Evolutionary conservation across 2,113 vertebrate species (phyloP), one percentile per base, ranked within the genome.

Genomic region (Probosciger aterrimus): DNA sequence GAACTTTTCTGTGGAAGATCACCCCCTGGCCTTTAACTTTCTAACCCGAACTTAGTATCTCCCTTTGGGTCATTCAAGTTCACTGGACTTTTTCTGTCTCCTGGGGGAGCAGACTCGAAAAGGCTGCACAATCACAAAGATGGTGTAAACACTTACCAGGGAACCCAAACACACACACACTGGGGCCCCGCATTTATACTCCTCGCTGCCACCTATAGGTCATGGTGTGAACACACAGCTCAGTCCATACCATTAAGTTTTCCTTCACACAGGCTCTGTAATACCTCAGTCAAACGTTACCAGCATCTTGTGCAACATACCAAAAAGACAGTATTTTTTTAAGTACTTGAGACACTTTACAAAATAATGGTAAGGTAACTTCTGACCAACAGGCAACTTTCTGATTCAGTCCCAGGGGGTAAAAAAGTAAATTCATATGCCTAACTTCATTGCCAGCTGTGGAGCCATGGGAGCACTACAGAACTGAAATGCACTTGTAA

Each of bases 171-270:
- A 6, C 15, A 35, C 4, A 14, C 20, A 27, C 31, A 11, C 18
- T 10, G 11, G 39, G 16, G 8, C 9, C 30, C 27, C 0, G 1
- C 8, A 39, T 1, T 20, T 18, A 31, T 10, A 22, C 14, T 71
- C 57, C 43, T 57, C 71, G 18, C 25, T 94, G 69, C 28, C 57
- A 60, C 12, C 60, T 39, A 8, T 25, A 68, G 27, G 37, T 33
- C 44, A 20, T 1, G 9, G 9, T 35, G 59, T 20, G 37, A 79
- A 44, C 15, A 37, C 9, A 62, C 24, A 55, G 49, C 18, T 68
- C 64, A 3, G 0, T 10, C 24, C 4, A 33, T 0, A 46, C 5
- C 33, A 22, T 15, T 14, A 16, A 2, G 8, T 23, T 31, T 22
- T 50, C 41, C 37, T 37, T 41, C 49, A 35, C 12, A 10, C 8